Percentiles rank a stretch among this genome's conserved stretches.
Evolutionary conservation across 2,113 vertebrate species (phyloP).

Genomic region (Charina bottae): DNA sequence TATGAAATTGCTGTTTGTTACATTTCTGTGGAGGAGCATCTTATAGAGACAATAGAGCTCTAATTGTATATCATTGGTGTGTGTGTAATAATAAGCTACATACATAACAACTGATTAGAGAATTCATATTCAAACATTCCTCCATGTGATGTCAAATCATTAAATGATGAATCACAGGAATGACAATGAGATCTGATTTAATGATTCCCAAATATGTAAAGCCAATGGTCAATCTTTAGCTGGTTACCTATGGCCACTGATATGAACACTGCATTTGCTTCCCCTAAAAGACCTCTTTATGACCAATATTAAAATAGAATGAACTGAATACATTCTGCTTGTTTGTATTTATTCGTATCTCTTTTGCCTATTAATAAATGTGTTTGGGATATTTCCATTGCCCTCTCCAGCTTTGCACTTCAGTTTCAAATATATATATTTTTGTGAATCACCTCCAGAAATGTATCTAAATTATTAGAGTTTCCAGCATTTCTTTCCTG

Average conservation of each 20-base stretch:
- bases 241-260: slow-evolving; percentile 30
- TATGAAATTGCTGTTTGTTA: slow-evolving; percentile 31
- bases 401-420: background rate
- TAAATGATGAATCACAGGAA: slow-evolving; percentile 15
- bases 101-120: slow-evolving; percentile 21
- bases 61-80: background rate
- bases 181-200: slow-evolving; percentile 16
- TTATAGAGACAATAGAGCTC: slow-evolving; percentile 19
- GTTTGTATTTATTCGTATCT: slow-evolving; percentile 39
- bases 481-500: slow-evolving; percentile 20
- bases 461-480: background rate
- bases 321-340: slow-evolving; percentile 42
- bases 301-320: slow-evolving; percentile 49
- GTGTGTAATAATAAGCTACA: slow-evolving; percentile 26
- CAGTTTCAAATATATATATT: background rate
- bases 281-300: slow-evolving; percentile 34
- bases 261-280: slow-evolving; percentile 42
- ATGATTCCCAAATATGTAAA: background rate
- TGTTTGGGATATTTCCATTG: slow-evolving; percentile 46
- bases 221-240: slow-evolving; percentile 25
- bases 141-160: slow-evolving; percentile 41
- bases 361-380: slow-evolving; percentile 41
- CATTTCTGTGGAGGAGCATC: slow-evolving; percentile 17
- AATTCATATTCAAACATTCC: slow-evolving; percentile 44
- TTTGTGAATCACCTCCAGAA: slow-evolving; percentile 19